A percentile compares a stretch with the other conserved stretches of the same genome.
These are phyloP conservation scores for Anguilla megastoma DNA, from an alignment of 2,797 vertebrate species.

Conservation along the genomic window DNA sequence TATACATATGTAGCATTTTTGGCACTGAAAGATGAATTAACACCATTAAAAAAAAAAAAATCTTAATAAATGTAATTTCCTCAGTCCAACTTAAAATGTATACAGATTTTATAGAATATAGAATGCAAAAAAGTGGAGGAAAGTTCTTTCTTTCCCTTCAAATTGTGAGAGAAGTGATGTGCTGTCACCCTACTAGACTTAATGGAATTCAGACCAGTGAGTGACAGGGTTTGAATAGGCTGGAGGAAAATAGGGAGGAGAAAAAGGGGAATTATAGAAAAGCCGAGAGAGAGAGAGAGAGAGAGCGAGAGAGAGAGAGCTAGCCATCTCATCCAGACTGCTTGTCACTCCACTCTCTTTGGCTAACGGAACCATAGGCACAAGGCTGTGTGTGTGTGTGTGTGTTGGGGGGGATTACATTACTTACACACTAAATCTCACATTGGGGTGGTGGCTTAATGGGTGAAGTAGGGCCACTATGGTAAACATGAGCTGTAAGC, in stretches of 20 bases:
- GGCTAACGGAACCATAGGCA: background rate
- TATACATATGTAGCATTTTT: background rate
- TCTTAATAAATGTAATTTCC: constrained; percentile 16
- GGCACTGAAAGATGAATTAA: constrained; percentile 3
- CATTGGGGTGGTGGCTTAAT: background rate
- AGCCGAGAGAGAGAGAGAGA: constrained; percentile 5
- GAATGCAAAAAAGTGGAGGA: background rate
- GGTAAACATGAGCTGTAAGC: constrained; percentile 14
- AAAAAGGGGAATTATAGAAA: constrained; percentile 62
- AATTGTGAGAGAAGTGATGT: constrained; percentile 51
- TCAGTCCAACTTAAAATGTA: constrained; percentile 37
- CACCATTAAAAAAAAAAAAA: background rate
- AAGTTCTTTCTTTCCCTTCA: constrained; percentile 57
- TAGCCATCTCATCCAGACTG: constrained; percentile 3
- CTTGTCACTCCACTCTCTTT: constrained; percentile 27
- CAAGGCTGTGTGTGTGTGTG: background rate
- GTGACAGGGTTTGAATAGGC: constrained; percentile 70
- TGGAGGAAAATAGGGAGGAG: constrained; percentile 66
- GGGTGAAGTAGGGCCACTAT: background rate
- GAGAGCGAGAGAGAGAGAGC: constrained; percentile 22
- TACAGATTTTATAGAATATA: constrained; percentile 29
- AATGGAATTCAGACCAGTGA: constrained; percentile 69
- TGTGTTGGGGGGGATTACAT: constrained; percentile 7
- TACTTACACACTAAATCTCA: constrained; percentile 24
- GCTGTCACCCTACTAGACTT: constrained; percentile 57